Evolutionary conservation across 2,113 vertebrate genomes (phyloP).

Genomic region (Pedetes capensis): DNA sequence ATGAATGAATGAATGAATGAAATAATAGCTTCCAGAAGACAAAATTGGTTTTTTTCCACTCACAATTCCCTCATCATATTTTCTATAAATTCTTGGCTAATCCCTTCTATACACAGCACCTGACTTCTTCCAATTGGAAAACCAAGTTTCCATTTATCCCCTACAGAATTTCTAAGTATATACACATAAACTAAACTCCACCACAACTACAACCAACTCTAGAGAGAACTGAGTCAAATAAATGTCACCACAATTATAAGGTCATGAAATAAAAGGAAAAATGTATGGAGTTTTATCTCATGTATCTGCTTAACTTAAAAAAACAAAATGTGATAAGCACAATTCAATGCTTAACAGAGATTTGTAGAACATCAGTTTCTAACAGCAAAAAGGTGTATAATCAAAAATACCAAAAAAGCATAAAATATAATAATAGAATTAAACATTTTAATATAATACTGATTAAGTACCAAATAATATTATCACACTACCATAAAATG

Average conservation of each 20-base stretch:
- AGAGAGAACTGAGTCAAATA: neutral
- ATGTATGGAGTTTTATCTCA: neutral
- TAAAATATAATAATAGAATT: neutral
- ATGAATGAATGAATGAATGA: neutral
- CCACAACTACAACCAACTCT: neutral
- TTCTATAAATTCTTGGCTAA: neutral
- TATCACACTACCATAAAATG: neutral
- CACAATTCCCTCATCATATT: neutral
- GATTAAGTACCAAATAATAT: neutral
- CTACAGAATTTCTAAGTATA: neutral
- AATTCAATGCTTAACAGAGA: neutral
- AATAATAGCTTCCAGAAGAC: neutral
- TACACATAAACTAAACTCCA: neutral
- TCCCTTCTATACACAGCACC: neutral
- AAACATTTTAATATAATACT: neutral
- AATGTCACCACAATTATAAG: neutral
- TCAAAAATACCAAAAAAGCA: neutral
- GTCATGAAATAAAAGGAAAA: neutral
- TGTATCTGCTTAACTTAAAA: neutral
- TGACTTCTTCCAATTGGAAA: neutral
- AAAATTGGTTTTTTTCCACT: neutral
- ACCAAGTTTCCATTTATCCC: neutral
- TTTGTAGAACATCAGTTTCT: neutral
- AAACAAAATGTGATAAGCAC: neutral
- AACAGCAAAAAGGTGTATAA: neutral